Conservation (phyloP, 2,888 invertebrate genomes). For the Yponomeuta plumbellus region DNA sequence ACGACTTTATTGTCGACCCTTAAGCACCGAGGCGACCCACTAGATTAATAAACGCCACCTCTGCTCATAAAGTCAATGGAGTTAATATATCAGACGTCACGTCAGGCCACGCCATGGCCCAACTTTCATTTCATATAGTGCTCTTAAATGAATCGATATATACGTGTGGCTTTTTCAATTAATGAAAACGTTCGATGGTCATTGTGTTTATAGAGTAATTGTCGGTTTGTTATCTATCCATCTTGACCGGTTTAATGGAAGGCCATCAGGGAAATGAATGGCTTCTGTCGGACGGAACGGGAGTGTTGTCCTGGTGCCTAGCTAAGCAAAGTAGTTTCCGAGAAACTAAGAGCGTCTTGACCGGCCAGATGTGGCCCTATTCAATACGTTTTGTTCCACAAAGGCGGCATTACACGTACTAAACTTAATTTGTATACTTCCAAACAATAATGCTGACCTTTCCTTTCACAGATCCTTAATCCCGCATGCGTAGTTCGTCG, state of each 20-base stretch:
- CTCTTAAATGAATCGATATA: conserved; percentile 63
- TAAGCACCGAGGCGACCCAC: conserved; percentile 37
- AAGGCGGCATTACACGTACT: background rate
- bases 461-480: background rate
- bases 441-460: background rate
- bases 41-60: conserved; percentile 67
- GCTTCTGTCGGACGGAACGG: conserved; percentile 49
- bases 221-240: conserved; percentile 71
- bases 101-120: conserved; percentile 55
- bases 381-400: background rate
- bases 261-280: conserved; percentile 72
- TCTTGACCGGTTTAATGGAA: conserved; percentile 71
- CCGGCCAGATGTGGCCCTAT: background rate
- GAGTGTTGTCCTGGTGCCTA: conserved; percentile 48
- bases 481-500: background rate
- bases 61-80: conserved; percentile 64
- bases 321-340: conserved; percentile 52
- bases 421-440: background rate
- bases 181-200: conserved; percentile 72
- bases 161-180: conserved; percentile 69
- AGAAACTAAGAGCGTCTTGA: conserved; percentile 1
- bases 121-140: conserved; percentile 73
- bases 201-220: conserved; percentile 72
- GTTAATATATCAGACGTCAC: conserved; percentile 59
- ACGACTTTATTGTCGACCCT: background rate